These are phyloP conservation scores for Ramazzottius varieornatus DNA, from an alignment of 2,888 invertebrate species.

Conservation along the genomic window DNA sequence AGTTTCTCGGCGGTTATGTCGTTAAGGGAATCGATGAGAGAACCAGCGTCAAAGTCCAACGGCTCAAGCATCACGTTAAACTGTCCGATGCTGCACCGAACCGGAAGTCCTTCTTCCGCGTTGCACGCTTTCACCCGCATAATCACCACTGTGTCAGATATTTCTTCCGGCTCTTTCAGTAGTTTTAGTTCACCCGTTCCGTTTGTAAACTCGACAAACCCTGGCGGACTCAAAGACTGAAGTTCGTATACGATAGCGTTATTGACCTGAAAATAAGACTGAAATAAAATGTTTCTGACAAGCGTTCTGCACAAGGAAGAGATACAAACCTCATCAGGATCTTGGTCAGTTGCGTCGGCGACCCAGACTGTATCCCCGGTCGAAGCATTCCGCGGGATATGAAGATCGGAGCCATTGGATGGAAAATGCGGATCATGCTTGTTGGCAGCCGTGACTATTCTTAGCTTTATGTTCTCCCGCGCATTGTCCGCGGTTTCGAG, in stretches of 20 bases:
- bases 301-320: no score
- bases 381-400: background rate
- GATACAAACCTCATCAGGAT: background rate
- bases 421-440: background rate
- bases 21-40: background rate
- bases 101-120: background rate
- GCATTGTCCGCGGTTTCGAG: background rate
- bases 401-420: background rate
- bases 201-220: background rate
- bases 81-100: background rate
- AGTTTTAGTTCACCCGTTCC: background rate
- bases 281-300: no score
- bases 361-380: background rate
- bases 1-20: background rate
- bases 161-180: background rate
- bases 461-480: background rate
- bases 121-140: background rate
- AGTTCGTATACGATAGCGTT: background rate
- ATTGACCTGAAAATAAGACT: no score
- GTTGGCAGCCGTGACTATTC: background rate
- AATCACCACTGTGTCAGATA: background rate
- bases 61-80: background rate
- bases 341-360: background rate
- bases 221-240: background rate
- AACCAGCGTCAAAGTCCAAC: background rate